Percentiles rank a stretch among this genome's conserved stretches.
These are phyloP conservation scores for Berghia stephanieae DNA, from an alignment of 1,140 invertebrate genomes.

Conservation along the genomic window DNA sequence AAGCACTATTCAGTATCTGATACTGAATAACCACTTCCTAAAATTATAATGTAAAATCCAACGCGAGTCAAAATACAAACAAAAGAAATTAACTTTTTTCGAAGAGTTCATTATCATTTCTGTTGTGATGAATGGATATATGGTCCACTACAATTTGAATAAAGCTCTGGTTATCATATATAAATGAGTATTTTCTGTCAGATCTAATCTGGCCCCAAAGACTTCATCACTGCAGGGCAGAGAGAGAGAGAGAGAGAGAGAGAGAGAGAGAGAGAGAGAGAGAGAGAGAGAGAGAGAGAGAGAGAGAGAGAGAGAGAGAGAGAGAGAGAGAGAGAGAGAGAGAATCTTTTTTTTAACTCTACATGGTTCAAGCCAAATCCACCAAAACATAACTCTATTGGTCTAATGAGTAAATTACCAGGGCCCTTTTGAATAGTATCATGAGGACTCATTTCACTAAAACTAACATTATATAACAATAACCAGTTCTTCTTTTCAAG, in stretches of 20 bases:
- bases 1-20: too few relatives aligned
- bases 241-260: neutral
- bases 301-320: neutral
- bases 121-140: neutral
- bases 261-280: neutral
- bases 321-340: neutral
- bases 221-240: neutral
- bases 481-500: too few relatives aligned
- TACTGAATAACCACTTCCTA: too few relatives aligned
- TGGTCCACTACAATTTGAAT: neutral
- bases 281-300: neutral
- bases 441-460: neutral
- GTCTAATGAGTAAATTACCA: neutral
- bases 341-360: neutral
- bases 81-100: too few relatives aligned
- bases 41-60: too few relatives aligned
- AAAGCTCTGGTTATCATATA: neutral
- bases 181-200: neutral
- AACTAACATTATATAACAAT: neutral
- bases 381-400: neutral
- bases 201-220: neutral
- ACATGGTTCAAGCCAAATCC: neutral
- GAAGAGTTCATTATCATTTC: neutral
- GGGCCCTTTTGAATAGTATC: neutral
- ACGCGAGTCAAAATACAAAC: too few relatives aligned